A percentile compares a stretch with the other conserved stretches of the same genome.
Evolutionary conservation across 2,113 vertebrate species (phyloP).

Genomic region (Chamaea fasciata): DNA sequence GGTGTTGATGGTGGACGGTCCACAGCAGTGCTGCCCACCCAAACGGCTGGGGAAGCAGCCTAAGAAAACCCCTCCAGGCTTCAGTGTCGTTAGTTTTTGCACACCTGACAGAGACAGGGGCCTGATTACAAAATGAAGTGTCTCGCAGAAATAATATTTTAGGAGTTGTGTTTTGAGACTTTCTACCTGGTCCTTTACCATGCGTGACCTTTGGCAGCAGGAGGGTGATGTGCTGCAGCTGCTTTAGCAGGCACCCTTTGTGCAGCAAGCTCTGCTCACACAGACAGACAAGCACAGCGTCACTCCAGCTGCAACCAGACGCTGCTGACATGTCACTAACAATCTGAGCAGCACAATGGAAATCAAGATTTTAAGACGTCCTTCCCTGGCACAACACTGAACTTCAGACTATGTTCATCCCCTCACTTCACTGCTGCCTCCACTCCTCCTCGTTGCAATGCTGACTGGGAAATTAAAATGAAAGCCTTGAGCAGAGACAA

Average conservation of each 20-base stretch:
- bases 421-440: background rate
- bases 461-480: slow-evolving; percentile 23
- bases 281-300: background rate
- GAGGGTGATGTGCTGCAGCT: background rate
- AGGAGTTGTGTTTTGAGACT: background rate
- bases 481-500: background rate
- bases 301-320: background rate
- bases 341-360: background rate
- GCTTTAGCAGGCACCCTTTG: background rate
- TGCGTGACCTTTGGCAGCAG: background rate
- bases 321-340: background rate
- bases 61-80: background rate
- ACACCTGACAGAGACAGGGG: background rate
- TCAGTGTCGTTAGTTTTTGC: background rate
- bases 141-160: background rate
- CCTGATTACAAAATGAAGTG: background rate
- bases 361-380: background rate
- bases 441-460: background rate
- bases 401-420: background rate
- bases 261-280: background rate
- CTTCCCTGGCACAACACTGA: slow-evolving; percentile 11
- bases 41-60: background rate
- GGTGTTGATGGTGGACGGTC: background rate
- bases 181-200: background rate
- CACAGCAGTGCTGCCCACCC: background rate